Base-by-base conservation (phyloP, 2,888 invertebrate species). In the Nemapogon koenigi region DNA sequence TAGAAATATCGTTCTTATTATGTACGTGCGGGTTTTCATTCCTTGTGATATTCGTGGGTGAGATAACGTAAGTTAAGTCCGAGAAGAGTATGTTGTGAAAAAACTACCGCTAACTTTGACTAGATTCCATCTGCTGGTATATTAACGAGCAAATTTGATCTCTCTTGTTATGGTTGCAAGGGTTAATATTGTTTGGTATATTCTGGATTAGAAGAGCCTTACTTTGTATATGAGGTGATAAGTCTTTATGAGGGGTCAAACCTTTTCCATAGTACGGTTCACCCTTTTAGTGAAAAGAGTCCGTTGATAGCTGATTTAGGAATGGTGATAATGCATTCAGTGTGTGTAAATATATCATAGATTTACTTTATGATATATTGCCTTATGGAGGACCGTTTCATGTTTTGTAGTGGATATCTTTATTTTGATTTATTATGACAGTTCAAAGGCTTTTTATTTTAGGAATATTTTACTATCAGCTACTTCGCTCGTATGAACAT, bases 251-350 rank as follows among this genome's bases (percentile, higher is more conserved):
- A 78, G 72, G 79, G 78, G 78, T 78, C 78, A 78, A 41, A 76
- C 78, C 78, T 75, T 78, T 78, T 76, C 76, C 73, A 73, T 76
- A 64, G 73, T 66, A 64, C 58, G 60, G 63, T 61, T 73, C 69
- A 76, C 78, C 78, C 78, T 78, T 78, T 78, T 73, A 78, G 78
- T 78, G 78, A 78, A 78, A 78, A 76, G 78, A 76, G 75, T 72
- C 61, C 63, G 76, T 73, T 78, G 78, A 78, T 76, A 73, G 78
- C 76, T 78, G 79, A 78, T 78, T 73, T 76, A 78, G 67, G 71
- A 75, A 72, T 65, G 46, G 69, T 63, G 78, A 78, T 78, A 78
- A 75, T 75, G 69, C 72, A 67, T 69, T 66, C 68, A 64, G 57
- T 67, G 59, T 64, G 69, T 69, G 72, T 76, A 73, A 76, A 76